A percentile compares a stretch with the other conserved stretches of the same genome.
phyloP scores from a whole-genome alignment of 2,797 vertebrate species.

The Taenioides sp. region DNA sequence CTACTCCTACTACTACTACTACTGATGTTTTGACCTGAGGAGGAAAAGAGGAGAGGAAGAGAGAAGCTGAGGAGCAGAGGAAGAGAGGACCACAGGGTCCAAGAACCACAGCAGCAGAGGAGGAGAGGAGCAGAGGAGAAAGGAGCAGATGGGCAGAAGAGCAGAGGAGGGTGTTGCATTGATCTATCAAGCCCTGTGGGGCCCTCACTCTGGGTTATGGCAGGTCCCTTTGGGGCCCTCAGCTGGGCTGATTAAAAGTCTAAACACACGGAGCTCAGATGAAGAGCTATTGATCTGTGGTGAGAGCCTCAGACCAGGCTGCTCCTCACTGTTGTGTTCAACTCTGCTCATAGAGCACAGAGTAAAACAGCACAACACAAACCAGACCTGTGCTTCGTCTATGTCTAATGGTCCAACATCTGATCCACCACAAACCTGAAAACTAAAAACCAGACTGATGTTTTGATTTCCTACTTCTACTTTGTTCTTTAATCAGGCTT shows the following conservation, averaged over 20 bases:
- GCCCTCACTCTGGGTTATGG: conserved; percentile 62
- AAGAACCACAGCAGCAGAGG: neutral
- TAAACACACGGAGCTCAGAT: conserved; percentile 42
- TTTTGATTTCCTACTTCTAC: too few species aligned
- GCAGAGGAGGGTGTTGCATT: neutral
- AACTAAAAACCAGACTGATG: too few species aligned
- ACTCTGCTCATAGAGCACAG: too few species aligned
- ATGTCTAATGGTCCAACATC: too few species aligned
- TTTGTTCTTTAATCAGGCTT: too few species aligned
- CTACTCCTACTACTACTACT: too few species aligned
- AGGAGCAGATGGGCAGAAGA: neutral
- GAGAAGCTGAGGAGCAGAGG: too few species aligned
- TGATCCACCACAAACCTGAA: too few species aligned
- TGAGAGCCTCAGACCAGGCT: conserved; percentile 1
- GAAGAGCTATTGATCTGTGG: conserved; percentile 30
- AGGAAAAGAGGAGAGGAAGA: neutral
- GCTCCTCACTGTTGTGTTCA: too few species aligned
- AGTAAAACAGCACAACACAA: neutral
- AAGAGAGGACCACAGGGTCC: neutral
- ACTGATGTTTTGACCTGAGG: too few species aligned
- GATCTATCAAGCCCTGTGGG: neutral
- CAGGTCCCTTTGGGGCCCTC: conserved; percentile 67
- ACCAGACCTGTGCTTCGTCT: neutral
- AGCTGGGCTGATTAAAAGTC: conserved; percentile 67
- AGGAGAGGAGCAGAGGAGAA: neutral